Evolutionary conservation across 2,113 vertebrate genomes (phyloP).

Genomic region (Leucosticte australis): DNA sequence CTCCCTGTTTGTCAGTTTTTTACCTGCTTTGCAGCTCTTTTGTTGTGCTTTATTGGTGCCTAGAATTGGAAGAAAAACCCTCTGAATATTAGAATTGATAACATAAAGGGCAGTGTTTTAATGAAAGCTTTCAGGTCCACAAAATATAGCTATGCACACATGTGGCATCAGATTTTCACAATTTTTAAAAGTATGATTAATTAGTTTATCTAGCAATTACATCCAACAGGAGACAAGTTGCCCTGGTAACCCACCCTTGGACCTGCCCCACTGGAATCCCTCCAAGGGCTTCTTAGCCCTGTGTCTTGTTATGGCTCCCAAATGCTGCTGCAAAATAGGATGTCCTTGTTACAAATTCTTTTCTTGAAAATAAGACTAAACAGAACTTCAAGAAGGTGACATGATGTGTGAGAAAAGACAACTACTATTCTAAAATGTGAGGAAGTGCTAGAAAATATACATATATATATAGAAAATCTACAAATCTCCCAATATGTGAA

Average conservation of each 20-base stretch:
- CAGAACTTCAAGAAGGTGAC: not conserved
- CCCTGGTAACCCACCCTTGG: not conserved
- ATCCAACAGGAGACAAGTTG: not conserved
- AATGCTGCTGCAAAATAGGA: not conserved
- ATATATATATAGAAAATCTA: not conserved
- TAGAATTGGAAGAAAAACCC: not conserved
- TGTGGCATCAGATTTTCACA: not conserved
- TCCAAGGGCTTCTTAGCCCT: not conserved
- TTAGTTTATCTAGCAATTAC: not conserved
- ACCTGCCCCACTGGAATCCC: not conserved
- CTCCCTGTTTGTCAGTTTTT: not conserved
- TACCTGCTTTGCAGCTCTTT: not conserved
- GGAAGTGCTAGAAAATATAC: not conserved
- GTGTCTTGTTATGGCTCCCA: not conserved
- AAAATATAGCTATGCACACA: fast-evolving
- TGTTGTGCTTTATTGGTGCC: not conserved
- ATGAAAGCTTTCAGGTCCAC: not conserved
- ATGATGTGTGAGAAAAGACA: not conserved
- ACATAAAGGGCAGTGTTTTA: not conserved
- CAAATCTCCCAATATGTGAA: not conserved
- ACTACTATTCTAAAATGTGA: not conserved
- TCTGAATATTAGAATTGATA: not conserved
- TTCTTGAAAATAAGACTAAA: not conserved
- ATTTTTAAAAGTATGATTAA: not conserved
- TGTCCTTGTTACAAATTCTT: not conserved